Evolutionary conservation across 2,113 vertebrate species (phyloP), one percentile per base, ranked within the genome.

Genomic region (Apeltes quadracus): DNA sequence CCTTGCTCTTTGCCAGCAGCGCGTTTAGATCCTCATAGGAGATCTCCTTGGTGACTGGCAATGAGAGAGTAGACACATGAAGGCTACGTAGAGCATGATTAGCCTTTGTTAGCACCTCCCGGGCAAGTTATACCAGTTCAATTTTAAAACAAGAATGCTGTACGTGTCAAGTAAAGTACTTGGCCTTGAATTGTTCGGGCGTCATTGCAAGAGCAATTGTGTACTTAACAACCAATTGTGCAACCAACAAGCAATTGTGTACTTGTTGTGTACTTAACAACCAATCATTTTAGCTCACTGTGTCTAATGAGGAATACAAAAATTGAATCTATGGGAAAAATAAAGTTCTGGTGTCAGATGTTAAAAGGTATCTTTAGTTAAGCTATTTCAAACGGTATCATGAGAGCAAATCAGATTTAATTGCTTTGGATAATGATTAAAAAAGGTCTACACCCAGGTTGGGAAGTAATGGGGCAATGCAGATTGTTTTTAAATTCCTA

Each of bases 141-240:
- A n/a, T n/a, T n/a, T n/a, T n/a, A n/a, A n/a, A n/a, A n/a, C n/a
- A n/a, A n/a, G n/a, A n/a, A n/a, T n/a, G n/a, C n/a, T n/a, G n/a
- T n/a, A n/a, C n/a, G n/a, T n/a, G n/a, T n/a, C n/a, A n/a, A n/a
- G n/a, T n/a, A n/a, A n/a, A n/a, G 32, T 89, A 95, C 59, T 90
- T 89, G 4, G 86, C 70, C 76, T 88, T 84, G 73, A 96, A 95
- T 6, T 86, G 88, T 29, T 89, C 88, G 16, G 93, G 78, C 15
- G 89, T 86, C 91, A 95, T 80, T 39, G 79, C 57, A 73, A 96
- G 78, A 43, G 92, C 94, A 16, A n/a, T n/a, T n/a, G n/a, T n/a
- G n/a, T n/a, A n/a, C n/a, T n/a, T n/a, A n/a, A n/a, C n/a, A n/a
- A n/a, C n/a, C n/a, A n/a, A n/a, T n/a, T n/a, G n/a, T n/a, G n/a